Evolutionary conservation across 2,797 vertebrate species (phyloP).

Genomic region (Otolemur crassicaudatus): DNA sequence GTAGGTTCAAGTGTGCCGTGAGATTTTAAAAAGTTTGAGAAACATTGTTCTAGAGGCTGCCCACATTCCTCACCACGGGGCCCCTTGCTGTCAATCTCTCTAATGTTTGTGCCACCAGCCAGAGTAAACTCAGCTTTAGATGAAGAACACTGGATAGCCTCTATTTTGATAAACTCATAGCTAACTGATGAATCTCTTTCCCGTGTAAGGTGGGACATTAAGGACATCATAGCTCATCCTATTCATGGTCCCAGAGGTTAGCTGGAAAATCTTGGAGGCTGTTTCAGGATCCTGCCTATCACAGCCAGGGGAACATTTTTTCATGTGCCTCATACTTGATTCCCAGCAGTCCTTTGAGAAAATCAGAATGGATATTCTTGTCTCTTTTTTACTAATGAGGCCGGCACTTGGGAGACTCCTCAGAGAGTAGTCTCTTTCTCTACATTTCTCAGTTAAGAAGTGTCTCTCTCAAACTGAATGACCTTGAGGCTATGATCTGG

Average conservation of each 20-base stretch:
- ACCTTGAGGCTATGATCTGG: background rate
- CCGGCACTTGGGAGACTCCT: background rate
- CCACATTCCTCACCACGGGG: accelerated
- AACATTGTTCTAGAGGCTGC: background rate
- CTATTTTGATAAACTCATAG: background rate
- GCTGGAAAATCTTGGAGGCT: background rate
- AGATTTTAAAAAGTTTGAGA: too few species aligned
- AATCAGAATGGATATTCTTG: background rate
- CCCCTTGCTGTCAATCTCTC: background rate
- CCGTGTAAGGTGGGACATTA: background rate
- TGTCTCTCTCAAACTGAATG: background rate
- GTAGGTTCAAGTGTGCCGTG: too few species aligned
- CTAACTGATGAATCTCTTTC: background rate
- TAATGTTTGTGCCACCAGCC: background rate
- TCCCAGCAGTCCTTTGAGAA: background rate
- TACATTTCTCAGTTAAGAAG: background rate
- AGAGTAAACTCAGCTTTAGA: background rate
- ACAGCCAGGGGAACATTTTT: background rate
- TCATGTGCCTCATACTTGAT: background rate
- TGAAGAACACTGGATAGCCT: background rate
- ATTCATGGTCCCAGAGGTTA: background rate
- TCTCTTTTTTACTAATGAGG: background rate
- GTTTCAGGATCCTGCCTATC: background rate
- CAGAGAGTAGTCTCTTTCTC: background rate
- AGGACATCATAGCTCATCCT: background rate